Base-by-base conservation (phyloP, 2,113 vertebrate species). In the Cisticola juncidis region DNA sequence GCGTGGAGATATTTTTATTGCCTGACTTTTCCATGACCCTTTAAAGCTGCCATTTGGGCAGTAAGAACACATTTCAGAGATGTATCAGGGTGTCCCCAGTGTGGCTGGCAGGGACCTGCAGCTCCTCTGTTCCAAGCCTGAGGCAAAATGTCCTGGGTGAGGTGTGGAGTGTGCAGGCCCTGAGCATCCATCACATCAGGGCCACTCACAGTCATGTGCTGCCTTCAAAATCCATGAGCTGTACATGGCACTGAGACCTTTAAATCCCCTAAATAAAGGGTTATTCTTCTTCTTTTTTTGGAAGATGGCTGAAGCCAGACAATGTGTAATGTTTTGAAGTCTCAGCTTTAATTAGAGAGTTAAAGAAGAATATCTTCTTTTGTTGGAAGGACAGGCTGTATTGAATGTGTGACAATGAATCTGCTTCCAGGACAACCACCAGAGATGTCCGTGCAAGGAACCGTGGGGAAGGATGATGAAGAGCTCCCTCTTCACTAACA, bases 301-400 rank as follows among this genome's bases (percentile, higher is more conserved):
- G 90, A 94, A 95, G 80, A 36, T 58, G 45, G 86, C 66, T 87
- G 82, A 93, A 88, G 61, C 70, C 91, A 92, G 81, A 95, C 48
- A 90, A 96, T 85, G 94, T 23, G 70, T 33, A 93, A 54, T 56
- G 51, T 92, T 94, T 90, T 94, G 77, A 97, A 97, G 91, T 91
- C 93, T 96, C 87, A 90, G 81, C 90, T 97, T 97, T 97, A 98
- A 98, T 98, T 98, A 97, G 76, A 88, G 71, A 97, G 93, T 94
- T 93, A 97, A 98, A 97, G 97, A 96, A 97, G 96, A 15, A 11
- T 81, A 95, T 94, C 91, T 83, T 77, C 69, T 93, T 97, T 97
- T 96, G 94, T 97, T 96, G 68, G 87, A 88, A 95, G 91, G 68
- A 77, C 95, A 88, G 86, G 61, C 86, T 97, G 94, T 81, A 96